Percentiles rank a stretch among this genome's conserved stretches.
Conservation (phyloP, 2,113 vertebrate genomes). For the Saimiri boliviensis region DNA sequence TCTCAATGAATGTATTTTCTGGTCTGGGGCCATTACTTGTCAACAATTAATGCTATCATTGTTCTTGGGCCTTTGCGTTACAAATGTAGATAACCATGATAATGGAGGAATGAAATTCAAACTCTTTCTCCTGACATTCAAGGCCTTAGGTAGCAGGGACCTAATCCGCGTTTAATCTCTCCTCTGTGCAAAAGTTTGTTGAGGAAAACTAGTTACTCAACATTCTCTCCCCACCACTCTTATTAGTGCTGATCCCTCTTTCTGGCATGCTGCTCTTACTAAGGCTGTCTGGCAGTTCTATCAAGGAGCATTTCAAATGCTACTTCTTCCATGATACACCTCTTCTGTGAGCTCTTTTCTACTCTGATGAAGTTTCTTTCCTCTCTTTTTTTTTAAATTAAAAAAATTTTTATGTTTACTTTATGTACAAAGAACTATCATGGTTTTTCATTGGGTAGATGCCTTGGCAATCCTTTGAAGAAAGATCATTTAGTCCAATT, state of each 20-base stretch:
- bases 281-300: not conserved
- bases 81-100: conserved; percentile 28
- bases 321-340: not conserved
- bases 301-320: not conserved
- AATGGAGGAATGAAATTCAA: conserved; percentile 5
- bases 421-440: too few species aligned
- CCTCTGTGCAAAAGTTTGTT: not conserved
- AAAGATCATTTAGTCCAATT: too few species aligned
- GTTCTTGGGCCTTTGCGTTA: conserved; percentile 17
- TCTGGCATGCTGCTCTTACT: not conserved
- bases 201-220: not conserved
- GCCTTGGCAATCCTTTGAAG: too few species aligned
- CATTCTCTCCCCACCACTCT: not conserved
- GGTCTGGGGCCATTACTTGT: not conserved
- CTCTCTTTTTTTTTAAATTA: not conserved
- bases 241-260: too few species aligned
- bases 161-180: not conserved
- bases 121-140: conserved; percentile 9
- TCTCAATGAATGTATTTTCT: not conserved
- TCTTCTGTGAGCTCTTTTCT: not conserved
- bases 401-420: too few species aligned
- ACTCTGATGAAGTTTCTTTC: not conserved
- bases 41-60: conserved; percentile 37
- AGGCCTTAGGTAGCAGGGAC: not conserved
- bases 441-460: too few species aligned